Conservation (phyloP, 2,888 invertebrate species). For the Mimumesa dahlbomi region DNA sequence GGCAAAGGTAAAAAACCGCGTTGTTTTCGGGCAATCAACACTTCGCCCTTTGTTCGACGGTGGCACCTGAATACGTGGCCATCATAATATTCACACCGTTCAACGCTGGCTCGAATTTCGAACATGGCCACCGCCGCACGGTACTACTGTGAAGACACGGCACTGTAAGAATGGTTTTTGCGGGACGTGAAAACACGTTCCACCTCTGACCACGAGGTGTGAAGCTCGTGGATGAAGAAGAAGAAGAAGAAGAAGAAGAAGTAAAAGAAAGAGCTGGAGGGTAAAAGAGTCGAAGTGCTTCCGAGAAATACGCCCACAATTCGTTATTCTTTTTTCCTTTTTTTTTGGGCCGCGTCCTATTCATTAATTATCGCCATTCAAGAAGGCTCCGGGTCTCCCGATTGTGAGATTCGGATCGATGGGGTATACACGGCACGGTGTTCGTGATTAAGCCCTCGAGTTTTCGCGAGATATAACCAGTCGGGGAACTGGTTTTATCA, state of each 20-base stretch:
- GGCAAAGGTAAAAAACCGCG: conserved; percentile 61
- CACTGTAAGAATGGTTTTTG: conserved; percentile 59
- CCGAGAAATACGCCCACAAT: conserved; percentile 51
- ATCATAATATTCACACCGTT: conserved; percentile 80
- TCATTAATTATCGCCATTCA: conserved; percentile 49
- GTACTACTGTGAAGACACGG: no score
- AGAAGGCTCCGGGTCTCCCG: conserved; percentile 7
- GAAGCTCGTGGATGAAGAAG: conserved; percentile 46
- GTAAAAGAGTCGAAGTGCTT: conserved; percentile 56
- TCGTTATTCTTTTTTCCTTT: conserved; percentile 48
- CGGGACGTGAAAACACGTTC: conserved; percentile 56
- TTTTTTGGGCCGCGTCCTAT: conserved; percentile 40
- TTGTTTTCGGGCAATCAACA: conserved; percentile 79
- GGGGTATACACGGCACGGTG: conserved; percentile 38
- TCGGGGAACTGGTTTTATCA: no score
- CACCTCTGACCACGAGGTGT: conserved; percentile 63
- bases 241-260: conserved; percentile 27
- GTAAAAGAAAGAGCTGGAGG: conserved; percentile 33
- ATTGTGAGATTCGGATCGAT: conserved; percentile 44
- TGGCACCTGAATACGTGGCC: conserved; percentile 78
- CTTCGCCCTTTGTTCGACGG: conserved; percentile 72
- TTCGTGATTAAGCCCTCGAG: conserved; percentile 44
- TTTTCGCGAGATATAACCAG: conserved; percentile 44
- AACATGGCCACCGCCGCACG: conserved; percentile 66
- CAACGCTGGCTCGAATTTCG: conserved; percentile 74